Evolutionary conservation across 2,113 vertebrate species (phyloP), one percentile per base, ranked within the genome.

Genomic region (Brachyhypopomus occidentalis): DNA sequence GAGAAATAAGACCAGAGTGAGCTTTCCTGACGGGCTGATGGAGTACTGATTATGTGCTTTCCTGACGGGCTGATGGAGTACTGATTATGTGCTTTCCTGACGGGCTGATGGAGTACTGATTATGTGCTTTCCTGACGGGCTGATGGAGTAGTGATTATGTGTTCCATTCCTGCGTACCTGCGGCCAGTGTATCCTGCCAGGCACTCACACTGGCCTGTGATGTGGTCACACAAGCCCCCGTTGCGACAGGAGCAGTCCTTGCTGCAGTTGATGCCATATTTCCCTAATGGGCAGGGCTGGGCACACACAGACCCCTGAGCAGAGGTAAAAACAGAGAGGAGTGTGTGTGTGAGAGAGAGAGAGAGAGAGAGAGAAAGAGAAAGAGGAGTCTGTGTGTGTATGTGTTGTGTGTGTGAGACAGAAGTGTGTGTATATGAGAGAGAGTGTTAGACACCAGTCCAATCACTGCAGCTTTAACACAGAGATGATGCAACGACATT

Each of bases 201-300:
- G 71, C 98, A 99, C 81, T 97, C 90, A 90, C 97, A 99, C 84
- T 94, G 95, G 63, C 98, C 98, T 0, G 93, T 96, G 91, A 99
- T 90, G 0, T 96, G 96, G 87, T 99, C 95, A 70, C 98, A 99
- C 76, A 97, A 92, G n/a, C 97, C 97, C 62, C 96, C 95, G 0
- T 99, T 99, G 81, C 97, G 96, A 86, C 98, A 99, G 0, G 96
- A 96, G 63, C 98, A 99, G 83, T 97, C 96, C 87, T 97, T 95
- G 92, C 96, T 98, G 93, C 97, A 99, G 90, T 99, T 98, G 87
- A 96, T 94, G 76, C 97, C 95, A 25, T 95, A 97, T 0, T 95
- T 98, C 78, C 97, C 97, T n/a, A 95, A 87, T 75, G 94, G 94
- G 85, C 97, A 99, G 0, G 97, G 97, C 90, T 97, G 96, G 59